Percentiles rank a stretch among this genome's conserved stretches.
Conservation (phyloP, 1,140 invertebrate genomes). For the Bathynomus jamesi region DNA sequence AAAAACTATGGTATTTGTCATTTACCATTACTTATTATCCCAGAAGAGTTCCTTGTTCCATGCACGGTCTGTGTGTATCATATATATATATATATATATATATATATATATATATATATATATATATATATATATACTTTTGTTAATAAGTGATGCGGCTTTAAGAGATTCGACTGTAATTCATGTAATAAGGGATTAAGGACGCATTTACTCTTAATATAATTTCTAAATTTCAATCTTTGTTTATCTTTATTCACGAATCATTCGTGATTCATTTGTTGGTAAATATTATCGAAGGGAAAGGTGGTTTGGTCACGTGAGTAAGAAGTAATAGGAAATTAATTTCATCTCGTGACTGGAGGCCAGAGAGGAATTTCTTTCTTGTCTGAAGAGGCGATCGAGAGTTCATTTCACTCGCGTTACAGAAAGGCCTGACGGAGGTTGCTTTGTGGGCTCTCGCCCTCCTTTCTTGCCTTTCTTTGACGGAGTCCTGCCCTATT, state of each 20-base stretch:
- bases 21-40: too few species aligned
- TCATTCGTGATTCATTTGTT: too few species aligned
- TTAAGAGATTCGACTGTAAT: too few species aligned
- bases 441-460: not conserved
- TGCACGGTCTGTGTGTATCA: too few species aligned
- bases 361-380: not conserved
- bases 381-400: not conserved
- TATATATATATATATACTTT: not conserved
- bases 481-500: not conserved
- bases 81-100: conserved; percentile 3
- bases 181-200: too few species aligned
- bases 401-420: not conserved
- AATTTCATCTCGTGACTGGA: not conserved
- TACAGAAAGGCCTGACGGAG: not conserved
- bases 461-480: not conserved
- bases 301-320: not conserved
- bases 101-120: conserved; percentile 3
- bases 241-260: too few species aligned
- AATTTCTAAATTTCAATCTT: too few species aligned
- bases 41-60: too few species aligned
- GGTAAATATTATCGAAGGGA: too few species aligned
- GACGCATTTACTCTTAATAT: too few species aligned
- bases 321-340: not conserved
- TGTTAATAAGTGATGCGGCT: not conserved
- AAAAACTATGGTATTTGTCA: too few species aligned